Conservation (phyloP, 2,113 vertebrate genomes). For the Prionailurus viverrinus region DNA sequence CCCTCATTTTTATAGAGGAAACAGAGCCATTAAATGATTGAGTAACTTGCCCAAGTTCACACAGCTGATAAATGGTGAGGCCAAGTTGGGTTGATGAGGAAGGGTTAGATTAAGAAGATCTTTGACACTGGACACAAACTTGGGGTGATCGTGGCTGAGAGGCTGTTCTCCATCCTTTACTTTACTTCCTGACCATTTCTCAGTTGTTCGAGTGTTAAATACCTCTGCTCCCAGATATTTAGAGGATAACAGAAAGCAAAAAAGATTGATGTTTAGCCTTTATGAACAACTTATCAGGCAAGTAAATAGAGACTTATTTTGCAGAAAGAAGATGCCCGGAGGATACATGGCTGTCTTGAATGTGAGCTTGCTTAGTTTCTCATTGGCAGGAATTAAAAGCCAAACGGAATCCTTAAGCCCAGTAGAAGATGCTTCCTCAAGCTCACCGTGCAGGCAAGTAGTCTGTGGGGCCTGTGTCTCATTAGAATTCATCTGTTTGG, state of each 20-base stretch:
- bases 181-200: neutral
- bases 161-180: neutral
- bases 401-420: neutral
- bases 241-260: neutral
- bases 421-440: neutral
- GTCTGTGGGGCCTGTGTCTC: neutral
- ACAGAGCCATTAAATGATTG: neutral
- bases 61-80: neutral
- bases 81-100: neutral
- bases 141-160: accelerated
- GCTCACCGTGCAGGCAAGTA: neutral
- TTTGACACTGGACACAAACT: neutral
- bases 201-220: neutral
- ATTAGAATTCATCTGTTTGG: neutral
- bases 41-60: neutral
- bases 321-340: neutral
- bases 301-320: neutral
- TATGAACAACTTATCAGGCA: neutral
- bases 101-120: neutral
- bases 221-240: neutral
- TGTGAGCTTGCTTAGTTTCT: neutral
- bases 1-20: neutral
- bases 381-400: neutral
- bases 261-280: neutral
- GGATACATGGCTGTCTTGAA: neutral